A percentile compares a stretch with the other conserved stretches of the same genome.
These are phyloP conservation scores for Monodelphis domestica DNA, from an alignment of 2,797 vertebrate genomes.

Conservation along the genomic window DNA sequence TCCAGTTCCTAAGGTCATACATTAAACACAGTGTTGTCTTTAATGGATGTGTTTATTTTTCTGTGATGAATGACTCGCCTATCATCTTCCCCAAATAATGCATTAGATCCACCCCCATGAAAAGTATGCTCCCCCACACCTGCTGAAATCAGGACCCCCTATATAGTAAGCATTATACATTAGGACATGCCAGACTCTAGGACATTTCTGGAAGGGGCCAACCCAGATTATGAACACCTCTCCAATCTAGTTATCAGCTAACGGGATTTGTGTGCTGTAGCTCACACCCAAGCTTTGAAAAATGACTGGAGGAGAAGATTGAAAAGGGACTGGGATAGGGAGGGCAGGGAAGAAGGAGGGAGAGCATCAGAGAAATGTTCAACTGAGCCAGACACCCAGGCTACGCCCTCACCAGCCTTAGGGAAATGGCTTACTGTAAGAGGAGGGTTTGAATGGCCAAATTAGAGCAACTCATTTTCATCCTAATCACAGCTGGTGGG, in stretches of 20 bases:
- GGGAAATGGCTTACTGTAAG: constrained; percentile 76
- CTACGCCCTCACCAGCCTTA: constrained; percentile 67
- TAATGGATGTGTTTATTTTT: constrained; percentile 79
- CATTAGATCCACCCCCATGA: constrained; percentile 46
- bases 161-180: constrained; percentile 27
- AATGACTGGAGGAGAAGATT: constrained; percentile 71
- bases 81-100: constrained; percentile 55
- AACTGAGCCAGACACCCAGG: constrained; percentile 68
- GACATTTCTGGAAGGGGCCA: constrained; percentile 38
- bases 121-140: constrained; percentile 63
- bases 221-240: too few relatives aligned
- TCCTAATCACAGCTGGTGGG: constrained; percentile 82
- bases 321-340: constrained; percentile 50
- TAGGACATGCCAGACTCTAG: constrained; percentile 24
- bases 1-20: constrained; percentile 68
- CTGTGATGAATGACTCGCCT: constrained; percentile 69
- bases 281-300: constrained; percentile 71
- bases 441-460: constrained; percentile 76
- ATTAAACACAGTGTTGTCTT: constrained; percentile 65
- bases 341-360: neutral
- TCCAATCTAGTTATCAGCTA: constrained; percentile 66
- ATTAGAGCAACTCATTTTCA: constrained; percentile 82
- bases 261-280: constrained; percentile 71
- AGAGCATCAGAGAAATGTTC: constrained; percentile 38
- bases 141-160: constrained; percentile 52